Conservation (phyloP, 1,140 invertebrate genomes). For the Pseudobourletiella spinata region DNA sequence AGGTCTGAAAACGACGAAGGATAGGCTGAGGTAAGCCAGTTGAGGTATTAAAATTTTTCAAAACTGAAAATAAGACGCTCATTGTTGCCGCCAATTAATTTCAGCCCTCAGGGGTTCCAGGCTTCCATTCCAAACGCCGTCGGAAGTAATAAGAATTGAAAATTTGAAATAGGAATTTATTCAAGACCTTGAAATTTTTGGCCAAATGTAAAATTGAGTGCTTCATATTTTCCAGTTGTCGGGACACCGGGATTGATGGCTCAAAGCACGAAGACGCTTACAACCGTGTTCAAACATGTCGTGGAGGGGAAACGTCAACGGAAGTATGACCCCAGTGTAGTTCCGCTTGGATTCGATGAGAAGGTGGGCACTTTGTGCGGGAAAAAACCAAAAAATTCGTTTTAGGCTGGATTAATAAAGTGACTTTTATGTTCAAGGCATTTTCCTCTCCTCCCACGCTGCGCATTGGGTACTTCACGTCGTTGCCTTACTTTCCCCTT, state of each 20-base stretch:
- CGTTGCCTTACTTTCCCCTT: conserved; percentile 38
- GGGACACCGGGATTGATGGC: conserved; percentile 30
- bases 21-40: conserved; percentile 21
- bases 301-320: conserved; percentile 17
- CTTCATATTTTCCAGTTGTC: conserved; percentile 12
- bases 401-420: too few relatives aligned
- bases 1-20: conserved; percentile 31
- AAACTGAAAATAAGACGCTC: not conserved
- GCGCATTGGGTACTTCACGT: conserved; percentile 40
- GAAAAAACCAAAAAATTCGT: too few relatives aligned
- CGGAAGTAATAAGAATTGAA: conserved; percentile 20
- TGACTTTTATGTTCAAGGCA: not conserved
- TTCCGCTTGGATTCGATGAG: conserved; percentile 35
- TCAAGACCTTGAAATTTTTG: conserved; percentile 2
- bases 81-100: not conserved
- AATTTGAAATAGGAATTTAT: not conserved
- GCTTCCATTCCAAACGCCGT: conserved; percentile 25
- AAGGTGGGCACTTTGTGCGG: conserved; percentile 17
- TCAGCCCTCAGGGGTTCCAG: conserved; percentile 19
- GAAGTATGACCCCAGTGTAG: conserved; percentile 24
- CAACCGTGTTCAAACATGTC: conserved; percentile 10
- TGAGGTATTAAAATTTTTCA: not conserved
- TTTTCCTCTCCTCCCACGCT: conserved; percentile 23
- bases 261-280: conserved; percentile 3
- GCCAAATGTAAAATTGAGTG: not conserved